Base-by-base conservation (phyloP, 2,888 invertebrate genomes). In the Tinea pellionella region DNA sequence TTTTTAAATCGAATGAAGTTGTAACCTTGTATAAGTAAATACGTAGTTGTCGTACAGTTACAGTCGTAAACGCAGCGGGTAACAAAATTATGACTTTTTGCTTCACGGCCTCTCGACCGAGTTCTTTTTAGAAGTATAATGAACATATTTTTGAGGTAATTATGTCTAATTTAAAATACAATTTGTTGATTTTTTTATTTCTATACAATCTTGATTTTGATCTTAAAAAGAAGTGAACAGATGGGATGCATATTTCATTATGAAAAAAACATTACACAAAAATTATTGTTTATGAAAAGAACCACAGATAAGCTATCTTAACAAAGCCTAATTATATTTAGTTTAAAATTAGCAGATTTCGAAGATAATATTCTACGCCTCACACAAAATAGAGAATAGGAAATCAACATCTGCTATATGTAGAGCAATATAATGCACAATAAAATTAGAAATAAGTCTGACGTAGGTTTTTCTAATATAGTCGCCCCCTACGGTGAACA, bases 391-490 rank as follows among this genome's bases (percentile, higher is more conserved):
- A 24, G 24, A 2, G 4, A 9, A 37, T 37, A 37, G 9, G 9
- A 37, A 12, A 12, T 12, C 37, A 37, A 37, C 37, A 37, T 37
- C 3, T 24, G n/a, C 9, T 4, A 4, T 8, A 53, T 4, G 24
- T 24, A 24, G 8, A 53, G 24, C n/a, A 19, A 15, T n/a, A 4
- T 53, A 53, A n/a, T 53, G 53, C 19, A 24, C 53, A 53, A 57
- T 57, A 32, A 32, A 57, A 57, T 57, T n/a, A 42, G 42, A 55
- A 24, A 57, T 57, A 32, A 42, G 29, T 68, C 77, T 79, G 80
- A 82, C 77, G 77, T 75, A 78, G 82, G 80, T 78, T 80, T 47
- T 77, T 85, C 82, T 85, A 85, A 87, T 87, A 87, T 80, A 84
- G 77, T 75, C 75, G 77, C 75, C 84, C 81, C 87, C 87, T 64